Conservation (phyloP, 2,888 invertebrate species). For the Drosophila putrida region DNA sequence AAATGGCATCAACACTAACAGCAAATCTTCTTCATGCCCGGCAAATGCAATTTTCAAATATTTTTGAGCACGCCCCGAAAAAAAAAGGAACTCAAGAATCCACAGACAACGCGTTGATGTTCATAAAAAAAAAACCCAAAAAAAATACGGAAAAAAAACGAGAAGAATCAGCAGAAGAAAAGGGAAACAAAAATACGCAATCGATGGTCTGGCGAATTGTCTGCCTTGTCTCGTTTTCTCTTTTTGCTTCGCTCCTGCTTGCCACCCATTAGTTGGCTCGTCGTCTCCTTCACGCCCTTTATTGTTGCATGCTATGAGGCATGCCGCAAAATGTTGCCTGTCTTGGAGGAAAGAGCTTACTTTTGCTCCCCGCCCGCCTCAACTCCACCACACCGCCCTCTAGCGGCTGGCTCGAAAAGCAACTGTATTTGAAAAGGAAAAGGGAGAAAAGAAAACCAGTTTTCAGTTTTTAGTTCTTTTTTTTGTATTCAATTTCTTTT, state of each 20-base stretch:
- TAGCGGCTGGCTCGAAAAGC: constrained; percentile 58
- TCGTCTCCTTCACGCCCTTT: constrained; percentile 8
- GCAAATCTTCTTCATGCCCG: constrained; percentile 27
- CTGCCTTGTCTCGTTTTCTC: constrained; percentile 12
- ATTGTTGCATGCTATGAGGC: constrained; percentile 9
- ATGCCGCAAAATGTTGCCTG: constrained; percentile 13
- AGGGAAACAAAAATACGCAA: constrained; percentile 17
- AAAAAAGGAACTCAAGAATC: constrained; percentile 5
- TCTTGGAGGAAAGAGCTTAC: not conserved
- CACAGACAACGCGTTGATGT: constrained; percentile 20
- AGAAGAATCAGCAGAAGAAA: not conserved
- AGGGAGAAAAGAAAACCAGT: constrained; percentile 72
- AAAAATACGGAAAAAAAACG: not conserved
- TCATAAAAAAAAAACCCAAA: constrained; percentile 3
- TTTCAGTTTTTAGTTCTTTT: constrained; percentile 62
- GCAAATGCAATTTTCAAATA: constrained; percentile 62
- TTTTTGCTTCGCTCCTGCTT: not conserved
- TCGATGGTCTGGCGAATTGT: constrained; percentile 40
- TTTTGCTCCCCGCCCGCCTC: not conserved
- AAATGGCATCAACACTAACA: constrained; percentile 65
- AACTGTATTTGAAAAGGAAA: constrained; percentile 85
- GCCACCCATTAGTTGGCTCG: not conserved
- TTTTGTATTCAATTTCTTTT: constrained; percentile 8
- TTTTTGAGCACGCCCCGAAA: constrained; percentile 44
- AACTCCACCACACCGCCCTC: constrained; percentile 9